These are phyloP conservation scores for Acomys russatus DNA, from an alignment of 2,797 vertebrate species.

Conservation along the genomic window DNA sequence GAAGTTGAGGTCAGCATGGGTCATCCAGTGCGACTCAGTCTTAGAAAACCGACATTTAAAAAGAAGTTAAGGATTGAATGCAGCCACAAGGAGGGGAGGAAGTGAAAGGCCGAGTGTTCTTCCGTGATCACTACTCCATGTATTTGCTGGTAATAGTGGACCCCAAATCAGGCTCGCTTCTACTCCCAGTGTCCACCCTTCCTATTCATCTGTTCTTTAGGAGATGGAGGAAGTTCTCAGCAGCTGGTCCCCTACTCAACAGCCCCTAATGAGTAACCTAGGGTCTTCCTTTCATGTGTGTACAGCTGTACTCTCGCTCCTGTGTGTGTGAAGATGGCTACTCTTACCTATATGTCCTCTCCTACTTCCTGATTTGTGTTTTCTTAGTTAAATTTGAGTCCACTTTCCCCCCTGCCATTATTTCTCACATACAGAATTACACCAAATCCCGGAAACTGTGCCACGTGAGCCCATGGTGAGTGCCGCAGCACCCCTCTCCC, in stretches of 20 bases:
- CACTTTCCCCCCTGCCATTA: accelerated
- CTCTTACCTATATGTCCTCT: not conserved
- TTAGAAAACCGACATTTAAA: not conserved
- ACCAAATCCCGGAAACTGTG: not conserved
- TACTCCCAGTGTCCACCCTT: not conserved
- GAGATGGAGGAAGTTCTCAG: not conserved
- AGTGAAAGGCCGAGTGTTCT: not conserved
- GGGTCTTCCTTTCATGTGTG: not conserved
- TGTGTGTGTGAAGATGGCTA: not conserved
- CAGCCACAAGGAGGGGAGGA: not conserved
- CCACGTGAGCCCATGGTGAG: too few species aligned
- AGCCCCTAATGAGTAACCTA: not conserved
- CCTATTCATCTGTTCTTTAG: not conserved
- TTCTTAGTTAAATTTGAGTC: not conserved
- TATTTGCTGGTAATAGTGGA: not conserved
- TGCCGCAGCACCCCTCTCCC: not conserved
- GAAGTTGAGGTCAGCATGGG: not conserved
- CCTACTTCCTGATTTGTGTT: not conserved
- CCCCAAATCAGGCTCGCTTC: not conserved
- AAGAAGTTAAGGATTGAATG: not conserved
- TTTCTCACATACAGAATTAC: not conserved
- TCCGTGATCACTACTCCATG: not conserved
- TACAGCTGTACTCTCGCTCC: too few species aligned
- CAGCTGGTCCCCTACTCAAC: not conserved
- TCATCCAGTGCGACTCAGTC: not conserved